Base-by-base conservation (phyloP, 1,140 invertebrate genomes). In the Drosophila erecta region DNA sequence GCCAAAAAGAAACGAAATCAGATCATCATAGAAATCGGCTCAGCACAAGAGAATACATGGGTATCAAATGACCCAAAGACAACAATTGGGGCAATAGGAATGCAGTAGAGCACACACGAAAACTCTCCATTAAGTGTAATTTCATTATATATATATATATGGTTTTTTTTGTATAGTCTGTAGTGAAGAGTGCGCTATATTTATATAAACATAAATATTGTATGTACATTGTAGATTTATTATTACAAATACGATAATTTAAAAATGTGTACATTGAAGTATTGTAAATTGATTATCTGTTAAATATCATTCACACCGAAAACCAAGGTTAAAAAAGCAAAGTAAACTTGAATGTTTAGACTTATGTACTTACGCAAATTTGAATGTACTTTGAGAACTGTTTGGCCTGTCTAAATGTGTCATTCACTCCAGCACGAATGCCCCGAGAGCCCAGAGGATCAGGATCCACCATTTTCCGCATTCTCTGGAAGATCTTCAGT, bases 91-190 rank as follows among this genome's bases (percentile, higher is more conserved):
- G 53, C 15, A 58, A 37, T 20, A 11, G 8, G 6, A 35, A 17
- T 5, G 20, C 40, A 38, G 30, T 56, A 53, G 41, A 66, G 37
- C 33, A 60, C 41, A 44, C 11, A 17, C 47, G 57, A 44, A 61
- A 67, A 78, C 49, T 79, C 79, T 89, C 65, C 78, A 81, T 83
- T 89, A 89, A 79, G 79, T 89, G 67, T 89, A 89, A 81, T 81
- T 76, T 87, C 76, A 35, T 65, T 81, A 78, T 60, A 66, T 22
- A 70, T 35, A 67, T 30, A 10, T 30, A 6, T 7, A 24, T 24
- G 2, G 2, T 55, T 69, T 69, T 70, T 70, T 70, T 70, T 84
- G 77, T 69, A 47, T 79, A 81, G 69, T 56, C 58, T 44, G 70
- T 74, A 74, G 70, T 62, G 46, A 69, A 54, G n/a, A 49, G 38